Evolutionary conservation across 1,140 invertebrate genomes (phyloP), one percentile per base, ranked within the genome.

Genomic region (Tribolium madens): DNA sequence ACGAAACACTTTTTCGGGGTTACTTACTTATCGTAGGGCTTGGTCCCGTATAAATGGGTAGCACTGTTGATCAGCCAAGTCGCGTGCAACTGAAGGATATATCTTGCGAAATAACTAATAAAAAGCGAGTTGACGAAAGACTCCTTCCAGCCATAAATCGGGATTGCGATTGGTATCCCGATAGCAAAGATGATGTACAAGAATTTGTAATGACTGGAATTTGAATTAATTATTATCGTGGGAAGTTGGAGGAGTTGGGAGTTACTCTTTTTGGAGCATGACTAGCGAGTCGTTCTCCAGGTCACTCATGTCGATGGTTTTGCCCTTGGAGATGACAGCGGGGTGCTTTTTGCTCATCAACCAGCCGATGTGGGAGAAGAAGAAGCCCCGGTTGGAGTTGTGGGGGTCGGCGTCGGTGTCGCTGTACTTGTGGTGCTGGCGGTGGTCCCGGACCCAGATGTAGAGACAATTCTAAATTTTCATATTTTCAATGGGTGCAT

Each of bases 1-100:
- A 36, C 10, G 14, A 12, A 71, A 17, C 6, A 46, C 0, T 12
- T 26, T 48, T 6, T 14, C 5, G 10, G 10, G n/a, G 26, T 73
- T 71, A 88, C 82, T 88, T 88, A 87, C 91, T 90, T 84, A 82
- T 93, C 91, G 82, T 91, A 94, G 0, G 92, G 92, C 81, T 87
- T 87, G 57, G 86, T 87, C 3, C 93, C 93, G 83, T 88, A 92
- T 71, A 91, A 85, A 84, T 94, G 92, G 3, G 92, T 92, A n/a
- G 88, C 88, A 73, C 93, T 95, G 85, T 97, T 98, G 0, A 97
- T 95, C 0, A 94, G 86, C 95, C 96, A 97, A 0, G 96, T 98
- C 0, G 90, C 84, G 83, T 98, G 91, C 3, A 97, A 86, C 21
- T 89, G 88, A 0, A 91, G 1, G 0, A 90, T 87, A 82, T 96